Evolutionary conservation across 2,113 vertebrate species (phyloP).

Genomic region (Labrus mixtus): DNA sequence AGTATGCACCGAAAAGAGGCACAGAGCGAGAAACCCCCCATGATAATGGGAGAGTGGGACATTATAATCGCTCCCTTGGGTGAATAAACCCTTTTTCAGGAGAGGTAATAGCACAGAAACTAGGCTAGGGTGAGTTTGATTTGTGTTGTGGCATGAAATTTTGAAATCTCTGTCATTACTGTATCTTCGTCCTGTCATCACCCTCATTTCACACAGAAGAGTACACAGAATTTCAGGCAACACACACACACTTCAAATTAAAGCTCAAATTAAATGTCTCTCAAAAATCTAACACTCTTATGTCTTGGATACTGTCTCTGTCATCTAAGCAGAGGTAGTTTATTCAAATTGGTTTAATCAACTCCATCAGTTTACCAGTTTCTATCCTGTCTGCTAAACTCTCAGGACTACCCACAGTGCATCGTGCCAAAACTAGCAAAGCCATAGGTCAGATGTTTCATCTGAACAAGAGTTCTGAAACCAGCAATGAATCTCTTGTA

Average conservation of each 20-base stretch:
- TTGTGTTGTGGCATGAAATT: constrained; percentile 66
- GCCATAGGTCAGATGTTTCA: constrained; percentile 26
- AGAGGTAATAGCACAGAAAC: constrained; percentile 63
- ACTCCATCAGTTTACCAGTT: neutral
- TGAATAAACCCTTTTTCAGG: constrained; percentile 60
- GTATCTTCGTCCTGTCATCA: constrained; percentile 69
- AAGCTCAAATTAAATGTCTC: constrained; percentile 55
- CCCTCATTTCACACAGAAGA: constrained; percentile 46
- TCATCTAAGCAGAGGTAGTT: neutral
- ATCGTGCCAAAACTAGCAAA: constrained; percentile 32
- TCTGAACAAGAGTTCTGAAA: neutral
- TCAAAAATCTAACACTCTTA: constrained; percentile 30
- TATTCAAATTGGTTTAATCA: neutral
- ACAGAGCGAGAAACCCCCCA: constrained; percentile 42
- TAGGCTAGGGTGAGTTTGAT: constrained; percentile 54
- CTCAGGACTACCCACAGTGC: neutral
- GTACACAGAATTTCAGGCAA: constrained; percentile 54
- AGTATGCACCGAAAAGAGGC: constrained; percentile 23
- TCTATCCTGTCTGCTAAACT: neutral
- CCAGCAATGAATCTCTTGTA: neutral
- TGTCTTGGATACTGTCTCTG: constrained; percentile 15
- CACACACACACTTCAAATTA: constrained; percentile 50
- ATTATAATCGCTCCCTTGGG: constrained; percentile 60
- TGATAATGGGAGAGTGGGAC: constrained; percentile 49
- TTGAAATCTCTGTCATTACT: constrained; percentile 67